Evolutionary conservation across 2,797 vertebrate genomes (phyloP), one percentile per base, ranked within the genome.

Genomic region (Poeciliopsis gracilis): DNA sequence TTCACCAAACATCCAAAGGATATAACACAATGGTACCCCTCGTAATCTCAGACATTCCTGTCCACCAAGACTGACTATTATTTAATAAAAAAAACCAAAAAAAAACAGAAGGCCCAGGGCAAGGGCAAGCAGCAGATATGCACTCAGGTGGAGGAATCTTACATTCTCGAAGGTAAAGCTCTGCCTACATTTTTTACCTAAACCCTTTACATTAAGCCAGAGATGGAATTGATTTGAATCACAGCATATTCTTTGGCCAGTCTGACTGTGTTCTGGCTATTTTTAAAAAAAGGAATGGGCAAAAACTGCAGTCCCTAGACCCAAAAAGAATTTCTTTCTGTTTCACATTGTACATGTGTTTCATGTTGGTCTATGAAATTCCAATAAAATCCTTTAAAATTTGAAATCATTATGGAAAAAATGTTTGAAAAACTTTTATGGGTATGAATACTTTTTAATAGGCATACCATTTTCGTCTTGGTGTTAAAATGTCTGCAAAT

Each of bases 381-480:
- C 20, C 49, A 51, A 51, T 51, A 51, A 23, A 51, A 51, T 51
- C 49, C 9, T 51, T 51, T 23, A 20, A 51, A 51, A 51, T 23
- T 0, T 25, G 36, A 41, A 36, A 18, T 66, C 18, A 23, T 23
- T 66, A 41, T 5, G 36, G 36, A 20, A 23, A 3, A 66, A 41
- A 66, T 11, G 0, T 66, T 38, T 66, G 33, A 63, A 63, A 61
- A 61, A 3, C 0, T 59, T 30, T 28, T 15, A 38, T 36, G 28
- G 8, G 63, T 67, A 5, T 41, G 36, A 41, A 67, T 23, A 38
- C 20, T 23, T 66, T 51, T 38, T 67, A 49, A 45, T 80, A 77
- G 47, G 73, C 77, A 81, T 55, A 77, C 76, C 76, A 77, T 83
- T 11, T 28, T 67, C 80, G 78, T 88, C 76, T 85, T 30, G 5